Base-by-base conservation (phyloP, 2,113 vertebrate species). In the Scartelaos histophorus region DNA sequence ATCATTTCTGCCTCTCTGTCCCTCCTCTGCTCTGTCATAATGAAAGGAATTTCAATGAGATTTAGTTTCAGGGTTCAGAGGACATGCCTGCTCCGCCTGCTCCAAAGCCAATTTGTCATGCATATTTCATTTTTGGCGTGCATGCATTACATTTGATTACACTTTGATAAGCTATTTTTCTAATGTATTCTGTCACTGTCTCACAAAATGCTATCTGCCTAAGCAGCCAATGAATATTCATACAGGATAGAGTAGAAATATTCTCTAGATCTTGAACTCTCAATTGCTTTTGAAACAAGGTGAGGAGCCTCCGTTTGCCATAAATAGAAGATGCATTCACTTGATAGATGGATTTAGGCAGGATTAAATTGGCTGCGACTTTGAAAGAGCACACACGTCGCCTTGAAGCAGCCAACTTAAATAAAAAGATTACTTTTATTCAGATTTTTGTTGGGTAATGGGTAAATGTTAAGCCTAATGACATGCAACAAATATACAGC, bases 11-110 rank as follows among this genome's bases (percentile, higher is more conserved):
- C 34, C 73, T 72, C 61, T 71, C 74, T 51, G 73, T 74, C 74
- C 61, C 56, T 81, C 66, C 51, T 43, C 76, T 76, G 69, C 66
- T 81, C 62, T 5, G 62, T 84, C 76, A 11, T 82, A 86, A 87
- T 88, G 67, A 88, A 88, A 84, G 57, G 84, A 87, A 90, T 92
- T 87, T 91, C 79, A 92, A 90, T 92, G 72, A 88, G 87, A 66
- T 71, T 82, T 82, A 86, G 78, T 83, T 29, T 79, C 78, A 54
- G 71, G 84, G 84, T 91, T 89, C 82, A 89, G 86, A 88, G 84
- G 78, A 87, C 84, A 73, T 79, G 78, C 73, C 78, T 85, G 76
- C 81, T 82, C 78, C 68, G 74, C 79, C 80, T 83, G 85, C 76
- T 87, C 86, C 76, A 77, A 83, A 90, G 86, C 87, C 85, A 86